Base-by-base conservation (phyloP, 2,797 vertebrate genomes). In the Labeo calbasu region DNA sequence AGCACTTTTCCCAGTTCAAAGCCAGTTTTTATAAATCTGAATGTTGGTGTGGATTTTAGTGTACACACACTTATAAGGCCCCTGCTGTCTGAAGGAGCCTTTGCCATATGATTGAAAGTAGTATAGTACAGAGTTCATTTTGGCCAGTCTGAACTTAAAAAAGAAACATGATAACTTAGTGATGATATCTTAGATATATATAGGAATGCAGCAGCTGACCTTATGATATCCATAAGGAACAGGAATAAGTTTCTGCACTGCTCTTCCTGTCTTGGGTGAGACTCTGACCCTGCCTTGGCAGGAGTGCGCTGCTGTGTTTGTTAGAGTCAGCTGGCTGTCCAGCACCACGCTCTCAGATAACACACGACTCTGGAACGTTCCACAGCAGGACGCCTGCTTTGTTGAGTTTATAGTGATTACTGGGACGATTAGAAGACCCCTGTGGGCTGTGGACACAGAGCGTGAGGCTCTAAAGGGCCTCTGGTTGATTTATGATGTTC, bases 311-410 rank as follows among this genome's bases (percentile, higher is more conserved):
- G 84, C 84, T 83, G 72, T 83, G 86, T 86, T 89, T 89, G 86
- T 87, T 80, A 80, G 36, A 85, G 76, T 69, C 48, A 84, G 85
- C 76, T 85, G 85, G 72, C 72, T 28, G 48, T 86, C 80, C 86
- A 86, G 83, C 83, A 81, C 77, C 83, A 87, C 68, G 77, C 68
- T 85, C 85, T 89, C 88, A 86, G 86, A 89, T 89, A 86, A 87
- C 88, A 87, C 86, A 84, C 25, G 77, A 77, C 88, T 86, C 88
- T 83, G 50, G 82, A 89, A 87, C 80, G 73, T 84, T 87, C 83
- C 86, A 89, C 83, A 70, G 80, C 85, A 79, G 80, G 88, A 61
- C 53, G 77, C 63, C 88, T 89, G 85, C 86, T 86, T 89, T 89
- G 86, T 87, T 87, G 85, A 86, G 81, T 78, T 87, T 86, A 85